These are phyloP conservation scores for Trissolcus japonicus DNA, from an alignment of 2,888 invertebrate genomes.

Conservation along the genomic window DNA sequence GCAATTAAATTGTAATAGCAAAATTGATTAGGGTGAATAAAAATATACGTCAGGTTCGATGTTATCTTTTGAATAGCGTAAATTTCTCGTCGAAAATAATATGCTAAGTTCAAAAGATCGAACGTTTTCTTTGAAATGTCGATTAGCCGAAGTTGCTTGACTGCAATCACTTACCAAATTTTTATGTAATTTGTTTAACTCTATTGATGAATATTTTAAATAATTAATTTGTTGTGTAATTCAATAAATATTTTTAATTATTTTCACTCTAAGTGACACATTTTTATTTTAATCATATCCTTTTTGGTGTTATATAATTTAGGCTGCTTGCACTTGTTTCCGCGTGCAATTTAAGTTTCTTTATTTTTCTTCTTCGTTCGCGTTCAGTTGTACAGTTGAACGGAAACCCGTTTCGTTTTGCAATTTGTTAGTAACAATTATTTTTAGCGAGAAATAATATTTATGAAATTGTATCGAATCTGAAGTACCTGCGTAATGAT, in stretches of 20 bases:
- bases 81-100: conserved; percentile 50
- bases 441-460: conserved; percentile 44
- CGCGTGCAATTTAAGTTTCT: conserved; percentile 2
- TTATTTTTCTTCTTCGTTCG: conserved; percentile 6
- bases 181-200: conserved; percentile 49
- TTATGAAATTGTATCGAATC: conserved; percentile 29
- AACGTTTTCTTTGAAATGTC: conserved; percentile 23
- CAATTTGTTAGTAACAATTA: conserved; percentile 11
- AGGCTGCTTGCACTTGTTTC: neutral
- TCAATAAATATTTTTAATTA: conserved; percentile 53
- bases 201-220: conserved; percentile 43
- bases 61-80: conserved; percentile 46
- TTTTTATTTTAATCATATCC: conserved; percentile 33
- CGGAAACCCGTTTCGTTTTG: neutral
- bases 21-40: conserved; percentile 20
- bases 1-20: conserved; percentile 27
- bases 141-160: conserved; percentile 40
- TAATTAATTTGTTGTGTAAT: conserved; percentile 48
- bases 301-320: neutral
- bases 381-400: neutral
- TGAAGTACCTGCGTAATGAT: conserved; percentile 38
- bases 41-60: conserved; percentile 47
- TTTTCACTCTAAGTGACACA: conserved; percentile 28
- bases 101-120: conserved; percentile 21
- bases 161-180: conserved; percentile 46